A percentile compares a stretch with the other conserved stretches of the same genome.
Evolutionary conservation across 2,797 vertebrate genomes (phyloP).

Genomic region (Sandelia bainsii): DNA sequence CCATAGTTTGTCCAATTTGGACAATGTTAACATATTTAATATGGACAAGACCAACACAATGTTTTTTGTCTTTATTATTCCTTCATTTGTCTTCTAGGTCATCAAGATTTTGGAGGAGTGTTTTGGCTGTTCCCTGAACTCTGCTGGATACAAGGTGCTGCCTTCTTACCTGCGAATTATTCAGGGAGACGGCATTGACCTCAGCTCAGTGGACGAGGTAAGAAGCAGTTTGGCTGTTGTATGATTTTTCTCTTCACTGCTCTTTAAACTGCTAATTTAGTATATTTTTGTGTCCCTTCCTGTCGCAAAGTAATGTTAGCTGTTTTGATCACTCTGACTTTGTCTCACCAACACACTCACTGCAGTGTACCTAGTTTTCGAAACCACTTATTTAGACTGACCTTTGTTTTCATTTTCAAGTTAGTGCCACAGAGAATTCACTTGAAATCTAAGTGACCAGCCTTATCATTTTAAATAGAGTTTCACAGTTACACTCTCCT

Average conservation of each 20-base stretch:
- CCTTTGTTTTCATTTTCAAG: no score
- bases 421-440: no score
- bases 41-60: no score
- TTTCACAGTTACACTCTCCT: no score
- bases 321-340: neutral
- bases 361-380: no score
- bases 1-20: no score
- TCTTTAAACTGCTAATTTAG: neutral
- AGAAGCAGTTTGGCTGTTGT: slow-evolving; percentile 1
- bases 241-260: neutral
- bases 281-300: neutral
- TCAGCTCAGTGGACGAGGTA: slow-evolving; percentile 82
- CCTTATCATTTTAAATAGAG: no score
- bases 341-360: neutral
- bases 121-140: slow-evolving; percentile 82
- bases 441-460: no score
- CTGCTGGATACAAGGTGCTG: slow-evolving; percentile 83
- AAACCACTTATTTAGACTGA: no score
- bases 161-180: slow-evolving; percentile 85
- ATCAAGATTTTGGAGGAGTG: slow-evolving; percentile 84
- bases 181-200: slow-evolving; percentile 86
- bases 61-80: no score
- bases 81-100: slow-evolving; percentile 67
- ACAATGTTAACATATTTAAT: no score
- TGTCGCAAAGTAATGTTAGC: neutral